Evolutionary conservation across 2,888 invertebrate species (phyloP), one percentile per base, ranked within the genome.

Genomic region (Laothoe populi): DNA sequence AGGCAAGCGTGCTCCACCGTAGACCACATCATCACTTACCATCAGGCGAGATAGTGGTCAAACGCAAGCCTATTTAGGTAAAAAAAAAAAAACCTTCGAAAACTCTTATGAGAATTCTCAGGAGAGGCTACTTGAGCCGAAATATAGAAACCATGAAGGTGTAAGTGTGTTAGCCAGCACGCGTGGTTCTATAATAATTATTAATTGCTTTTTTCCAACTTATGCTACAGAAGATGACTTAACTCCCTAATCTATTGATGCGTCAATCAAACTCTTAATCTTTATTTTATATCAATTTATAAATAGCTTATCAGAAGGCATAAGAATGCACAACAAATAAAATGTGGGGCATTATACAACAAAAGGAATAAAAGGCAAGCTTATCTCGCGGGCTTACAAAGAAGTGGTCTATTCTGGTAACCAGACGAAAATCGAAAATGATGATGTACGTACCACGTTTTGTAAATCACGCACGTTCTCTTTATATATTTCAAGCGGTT

Each of bases 381-480:
- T 72, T 71, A 72, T 72, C 72, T 68, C 11, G n/a, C 16, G 23
- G 60, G 42, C 68, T 63, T 60, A 70, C 61, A 67, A 70, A 69
- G 69, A 70, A 66, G 64, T 64, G 61, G 68, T 71, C 68, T 66
- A 70, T 68, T 64, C 68, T 66, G 62, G 69, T 63, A 62, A 64
- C 66, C 59, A 44, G 35, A 46, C 57, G 63, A 69, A 66, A 71
- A 71, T 70, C 65, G 63, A 63, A 69, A 68, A 70, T 64, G 65
- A 68, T 74, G 74, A 74, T 76, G 73, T 74, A 71, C 69, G 66
- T 60, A 66, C 65, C 44, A 60, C 63, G 61, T 59, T 71, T 70
- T 68, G 70, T 70, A 75, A 72, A 71, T 73, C 75, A 72, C 66
- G 67, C 78, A 74, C 72, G 77, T 75, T 63, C 60, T 60, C 63